These are phyloP conservation scores for Orius laevigatus DNA, from an alignment of 1,140 invertebrate genomes.

Conservation along the genomic window DNA sequence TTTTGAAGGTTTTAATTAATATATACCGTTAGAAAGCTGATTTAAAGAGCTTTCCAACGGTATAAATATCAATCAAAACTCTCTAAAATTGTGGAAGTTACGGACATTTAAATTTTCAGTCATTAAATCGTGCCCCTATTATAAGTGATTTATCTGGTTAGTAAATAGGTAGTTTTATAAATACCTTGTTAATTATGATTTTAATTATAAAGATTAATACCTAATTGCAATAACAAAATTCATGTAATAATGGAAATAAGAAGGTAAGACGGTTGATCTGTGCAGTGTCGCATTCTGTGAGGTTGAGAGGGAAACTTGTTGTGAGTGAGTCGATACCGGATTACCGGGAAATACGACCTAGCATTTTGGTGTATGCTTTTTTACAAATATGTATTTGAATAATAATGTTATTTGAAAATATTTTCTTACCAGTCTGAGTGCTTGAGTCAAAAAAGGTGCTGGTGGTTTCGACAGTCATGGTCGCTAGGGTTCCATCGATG, in stretches of 20 bases:
- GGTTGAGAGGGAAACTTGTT: not conserved
- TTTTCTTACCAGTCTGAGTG: constrained; percentile 73
- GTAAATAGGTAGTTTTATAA: too few species aligned
- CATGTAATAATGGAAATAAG: not conserved
- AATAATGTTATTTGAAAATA: not conserved
- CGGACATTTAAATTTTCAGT: too few species aligned
- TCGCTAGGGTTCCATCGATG: constrained; percentile 75
- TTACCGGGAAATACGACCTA: not conserved
- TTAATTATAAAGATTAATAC: too few species aligned
- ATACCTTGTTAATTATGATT: too few species aligned
- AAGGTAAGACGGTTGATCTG: not conserved
- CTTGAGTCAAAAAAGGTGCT: constrained; percentile 84
- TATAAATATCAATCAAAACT: too few species aligned
- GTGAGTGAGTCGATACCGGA: not conserved
- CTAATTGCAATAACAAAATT: too few species aligned
- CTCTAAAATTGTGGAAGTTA: too few species aligned
- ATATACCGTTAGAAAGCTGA: too few species aligned
- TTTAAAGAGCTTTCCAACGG: too few species aligned
- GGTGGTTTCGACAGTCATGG: constrained; percentile 82
- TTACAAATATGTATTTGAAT: not conserved
- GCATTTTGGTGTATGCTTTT: not conserved
- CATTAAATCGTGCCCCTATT: too few species aligned
- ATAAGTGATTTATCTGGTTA: too few species aligned
- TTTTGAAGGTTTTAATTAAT: too few species aligned
- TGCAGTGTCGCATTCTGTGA: not conserved